Base-by-base conservation (phyloP, 2,113 vertebrate species). In the Drymodes brunneopygia region DNA sequence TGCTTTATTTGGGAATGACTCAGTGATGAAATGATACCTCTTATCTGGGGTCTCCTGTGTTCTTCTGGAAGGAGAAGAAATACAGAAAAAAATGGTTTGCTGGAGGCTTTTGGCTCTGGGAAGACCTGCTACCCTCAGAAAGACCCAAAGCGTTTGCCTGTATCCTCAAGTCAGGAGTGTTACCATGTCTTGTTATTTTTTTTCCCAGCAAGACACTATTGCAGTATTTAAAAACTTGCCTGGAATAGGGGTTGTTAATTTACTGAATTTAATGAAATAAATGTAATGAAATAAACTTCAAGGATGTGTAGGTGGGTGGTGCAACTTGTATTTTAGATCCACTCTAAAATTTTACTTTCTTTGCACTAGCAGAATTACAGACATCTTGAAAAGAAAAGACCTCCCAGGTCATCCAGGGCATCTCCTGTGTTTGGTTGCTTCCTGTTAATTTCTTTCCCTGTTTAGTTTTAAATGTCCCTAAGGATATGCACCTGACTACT, bases 401-500 rank as follows among this genome's bases (percentile, higher is more conserved):
- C 53, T 94, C 38, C 66, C 47, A 73, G 62, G 82, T 94, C 70
- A 90, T 93, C 62, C 35, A 80, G 62, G 74, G 57, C 53, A 82
- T 82, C 81, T 94, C 70, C 78, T 80, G 53, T 88, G 35, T 91
- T 94, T 95, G 45, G 90, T 90, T 95, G 71, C 79, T 91, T 95
- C 87, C 90, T 87, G 74, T 56, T 90, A 3, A 20, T 81, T 92
- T 93, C 23, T 92, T 88, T 92, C 51, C 38, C 15, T 85, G 20
- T 33, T 77, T 44, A 90, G 12, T 95, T 85, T 94, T 92, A 80
- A 47, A 40, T 40, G 42, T 67, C 67, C 31, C 66, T 88, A 23
- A 75, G 87, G 81, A 70, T 66, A 42, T 88, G 42, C 74, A 87
- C 28, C 72, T 93, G 51, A 48, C 35, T 78, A 10, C 58, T 83